Conservation (phyloP, 2,888 invertebrate species). For the Caenorhabditis sp. region DNA sequence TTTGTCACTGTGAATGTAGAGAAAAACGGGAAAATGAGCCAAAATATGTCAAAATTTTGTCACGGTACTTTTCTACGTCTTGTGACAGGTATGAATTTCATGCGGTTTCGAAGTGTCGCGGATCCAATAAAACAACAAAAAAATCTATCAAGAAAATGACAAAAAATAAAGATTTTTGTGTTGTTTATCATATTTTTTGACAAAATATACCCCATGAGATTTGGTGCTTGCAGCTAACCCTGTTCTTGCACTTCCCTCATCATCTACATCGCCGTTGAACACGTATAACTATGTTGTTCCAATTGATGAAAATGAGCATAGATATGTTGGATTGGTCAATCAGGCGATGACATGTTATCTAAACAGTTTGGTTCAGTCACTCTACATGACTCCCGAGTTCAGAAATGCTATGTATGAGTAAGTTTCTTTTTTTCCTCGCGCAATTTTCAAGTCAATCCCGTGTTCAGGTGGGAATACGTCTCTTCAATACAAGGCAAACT, state of each 20-base stretch:
- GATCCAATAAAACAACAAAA: no score
- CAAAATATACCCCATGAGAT: no score
- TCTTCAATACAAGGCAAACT: slow-evolving; percentile 11
- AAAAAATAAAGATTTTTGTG: no score
- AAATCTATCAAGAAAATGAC: no score
- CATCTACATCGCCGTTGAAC: neutral
- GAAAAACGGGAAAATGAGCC: no score
- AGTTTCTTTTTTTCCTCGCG: neutral
- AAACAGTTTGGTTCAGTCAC: slow-evolving; percentile 85
- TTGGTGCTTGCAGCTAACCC: no score
- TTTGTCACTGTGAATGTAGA: no score
- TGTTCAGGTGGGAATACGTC: slow-evolving; percentile 52
- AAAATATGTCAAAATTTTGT: no score
- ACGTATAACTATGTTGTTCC: slow-evolving; percentile 11
- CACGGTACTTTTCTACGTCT: no score
- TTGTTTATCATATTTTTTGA: no score
- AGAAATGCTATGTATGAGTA: slow-evolving; percentile 82
- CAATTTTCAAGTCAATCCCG: neutral
- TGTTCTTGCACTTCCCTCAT: neutral
- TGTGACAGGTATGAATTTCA: no score
- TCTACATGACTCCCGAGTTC: slow-evolving; percentile 91
- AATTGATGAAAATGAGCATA: slow-evolving; percentile 65
- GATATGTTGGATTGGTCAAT: slow-evolving; percentile 68
- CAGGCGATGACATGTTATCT: slow-evolving; percentile 90
- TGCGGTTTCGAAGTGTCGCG: no score